phyloP scores from a whole-genome alignment of 2,888 invertebrate genomes.

The Cephus nigrinus region DNA sequence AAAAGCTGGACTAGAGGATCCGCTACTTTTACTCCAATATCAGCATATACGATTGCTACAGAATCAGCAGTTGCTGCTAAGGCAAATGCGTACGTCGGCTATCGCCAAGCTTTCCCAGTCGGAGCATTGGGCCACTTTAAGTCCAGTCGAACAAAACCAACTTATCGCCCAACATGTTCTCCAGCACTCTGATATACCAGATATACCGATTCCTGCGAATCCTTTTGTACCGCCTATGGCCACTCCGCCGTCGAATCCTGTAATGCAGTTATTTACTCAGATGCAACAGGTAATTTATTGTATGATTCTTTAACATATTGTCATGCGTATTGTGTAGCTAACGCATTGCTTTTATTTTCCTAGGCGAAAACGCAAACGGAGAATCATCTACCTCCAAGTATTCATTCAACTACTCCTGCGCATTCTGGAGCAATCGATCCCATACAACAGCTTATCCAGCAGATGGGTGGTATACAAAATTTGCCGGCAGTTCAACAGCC shows the following conservation, averaged over 20 bases:
- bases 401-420: conserved; percentile 45
- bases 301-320: neutral
- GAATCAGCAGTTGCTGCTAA: conserved; percentile 64
- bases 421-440: conserved; percentile 66
- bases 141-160: conserved; percentile 69
- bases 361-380: conserved; percentile 54
- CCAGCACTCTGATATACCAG: conserved; percentile 62
- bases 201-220: conserved; percentile 50
- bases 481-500: conserved; percentile 58
- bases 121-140: conserved; percentile 68
- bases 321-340: neutral
- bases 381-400: conserved; percentile 49
- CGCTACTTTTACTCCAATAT: conserved; percentile 52
- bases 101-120: conserved; percentile 65
- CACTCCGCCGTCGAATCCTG: conserved; percentile 66
- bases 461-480: conserved; percentile 68
- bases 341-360: conserved; percentile 34
- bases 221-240: conserved; percentile 61
- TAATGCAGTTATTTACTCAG: conserved; percentile 70
- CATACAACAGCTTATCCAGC: conserved; percentile 68
- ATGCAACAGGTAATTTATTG: conserved; percentile 67
- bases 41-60: conserved; percentile 65
- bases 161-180: conserved; percentile 68
- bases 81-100: conserved; percentile 53
- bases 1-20: conserved; percentile 51